Conservation (phyloP, 2,888 invertebrate species). For the Diploptera punctata region DNA sequence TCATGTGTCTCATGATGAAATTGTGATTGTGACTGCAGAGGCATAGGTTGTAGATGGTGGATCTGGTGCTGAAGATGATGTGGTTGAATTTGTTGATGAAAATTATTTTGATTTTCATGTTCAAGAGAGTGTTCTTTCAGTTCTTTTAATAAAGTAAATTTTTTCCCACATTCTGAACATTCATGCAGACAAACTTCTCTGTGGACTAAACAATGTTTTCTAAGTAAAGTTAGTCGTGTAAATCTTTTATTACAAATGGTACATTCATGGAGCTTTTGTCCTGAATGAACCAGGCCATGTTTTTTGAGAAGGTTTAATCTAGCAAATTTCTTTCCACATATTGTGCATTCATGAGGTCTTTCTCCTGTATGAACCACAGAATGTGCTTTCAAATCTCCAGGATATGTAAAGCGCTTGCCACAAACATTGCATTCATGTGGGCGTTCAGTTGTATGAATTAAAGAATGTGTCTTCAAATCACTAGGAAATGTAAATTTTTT, state of each 20-base stretch:
- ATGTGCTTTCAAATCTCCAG: conserved; percentile 6
- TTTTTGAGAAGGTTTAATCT: conserved; percentile 3
- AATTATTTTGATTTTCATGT: neutral
- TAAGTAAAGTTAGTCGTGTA: neutral
- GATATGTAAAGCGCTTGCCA: conserved; percentile 11
- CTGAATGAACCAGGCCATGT: neutral
- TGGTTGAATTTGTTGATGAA: neutral
- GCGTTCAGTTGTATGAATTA: conserved; percentile 9
- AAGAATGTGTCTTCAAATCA: conserved; percentile 9
- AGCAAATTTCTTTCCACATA: conserved; percentile 7
- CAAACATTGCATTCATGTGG: conserved; percentile 15
- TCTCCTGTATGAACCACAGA: conserved; percentile 6
- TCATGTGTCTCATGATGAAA: neutral
- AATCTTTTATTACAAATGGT: neutral
- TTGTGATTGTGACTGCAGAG: neutral
- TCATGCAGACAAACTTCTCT: conserved; percentile 1
- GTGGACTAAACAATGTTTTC: conserved; percentile 4
- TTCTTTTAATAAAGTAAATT: conserved; percentile 9
- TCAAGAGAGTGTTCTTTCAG: neutral
- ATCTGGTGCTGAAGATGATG: neutral
- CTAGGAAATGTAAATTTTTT: conserved; percentile 18
- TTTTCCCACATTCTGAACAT: neutral
- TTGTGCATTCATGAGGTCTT: conserved; percentile 1
- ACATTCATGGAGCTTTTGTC: conserved; percentile 11
- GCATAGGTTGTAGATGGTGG: neutral